Evolutionary conservation across 2,797 vertebrate species (phyloP), one percentile per base, ranked within the genome.

Genomic region (Coranthus polyacanthus): DNA sequence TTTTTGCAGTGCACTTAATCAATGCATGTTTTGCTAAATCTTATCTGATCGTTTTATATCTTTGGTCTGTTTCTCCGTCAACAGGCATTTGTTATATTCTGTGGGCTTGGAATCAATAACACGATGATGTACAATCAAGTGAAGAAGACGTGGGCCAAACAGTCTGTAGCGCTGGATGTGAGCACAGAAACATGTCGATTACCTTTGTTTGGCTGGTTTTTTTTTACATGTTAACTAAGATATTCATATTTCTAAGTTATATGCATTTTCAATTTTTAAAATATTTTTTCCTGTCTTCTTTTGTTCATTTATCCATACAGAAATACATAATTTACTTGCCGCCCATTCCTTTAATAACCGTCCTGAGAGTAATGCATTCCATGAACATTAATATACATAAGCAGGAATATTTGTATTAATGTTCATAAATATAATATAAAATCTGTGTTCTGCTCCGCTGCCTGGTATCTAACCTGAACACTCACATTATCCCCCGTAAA

Each of bases 91-190:
- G 94, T 95, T 55, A 95, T 95, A 71, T 95, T 95, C 87, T 95
- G 93, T 74, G 94, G 94, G 57, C 91, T 95, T 64, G 94, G 94
- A 58, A 95, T 95, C 76, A 95, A 95, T 86, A 94, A 95, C 82
- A 95, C 94, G 2, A 94, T 94, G 93, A 95, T 95, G 94, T 95
- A 95, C 85, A 95, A 95, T 67, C 92, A 95, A 73, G 94, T 95
- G 29, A 95, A 94, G 84, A 95, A 95, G 84, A 94, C 93, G 0
- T 95, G 93, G 93, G 94, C 94, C 68, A 94, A 94, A 72, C 94
- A 95, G 78, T 94, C 94, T 16, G 94, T 95, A 32, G 94, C 94
- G 10, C 82, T 95, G 68, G 94, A 95, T 78, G 94, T 95, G 84
- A 92, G 94, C 34, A 52, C 34, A 54, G 26, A 44, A 51, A 45